Percentiles rank a stretch among this genome's conserved stretches.
phyloP scores from a whole-genome alignment of 2,888 invertebrate species.

The Drosophila stalkeri region DNA sequence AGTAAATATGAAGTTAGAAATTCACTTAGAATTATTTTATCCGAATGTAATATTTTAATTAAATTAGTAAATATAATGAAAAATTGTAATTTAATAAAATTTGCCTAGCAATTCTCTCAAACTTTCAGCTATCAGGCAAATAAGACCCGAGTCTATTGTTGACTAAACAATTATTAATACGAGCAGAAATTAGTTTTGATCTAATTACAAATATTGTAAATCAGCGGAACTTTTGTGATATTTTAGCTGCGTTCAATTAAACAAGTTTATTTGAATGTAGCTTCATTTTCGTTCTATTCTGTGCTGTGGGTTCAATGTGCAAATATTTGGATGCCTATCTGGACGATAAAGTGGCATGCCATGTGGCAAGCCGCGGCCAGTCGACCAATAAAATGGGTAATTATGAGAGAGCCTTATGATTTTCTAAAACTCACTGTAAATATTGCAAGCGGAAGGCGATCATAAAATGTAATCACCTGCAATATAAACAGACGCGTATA shows the following conservation, averaged over 20 bases:
- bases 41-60: no score
- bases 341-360: constrained; percentile 37
- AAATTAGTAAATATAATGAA: no score
- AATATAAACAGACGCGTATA: constrained; percentile 57
- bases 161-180: not conserved
- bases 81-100: no score
- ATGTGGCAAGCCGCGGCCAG: constrained; percentile 21
- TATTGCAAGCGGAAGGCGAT: constrained; percentile 73
- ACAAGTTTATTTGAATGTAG: constrained; percentile 8
- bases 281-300: not conserved
- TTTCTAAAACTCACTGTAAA: constrained; percentile 68
- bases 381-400: constrained; percentile 54
- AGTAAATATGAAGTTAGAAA: no score
- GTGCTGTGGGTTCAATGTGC: constrained; percentile 29
- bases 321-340: constrained; percentile 44
- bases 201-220: constrained; percentile 20
- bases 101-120: not conserved
- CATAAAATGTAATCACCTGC: constrained; percentile 69
- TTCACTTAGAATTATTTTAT: no score
- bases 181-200: not conserved
- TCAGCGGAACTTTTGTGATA: constrained; percentile 1
- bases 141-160: not conserved
- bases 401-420: constrained; percentile 69
- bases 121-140: not conserved
- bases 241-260: constrained; percentile 24